Evolutionary conservation across 2,888 invertebrate genomes (phyloP), one percentile per base, ranked within the genome.

Genomic region (Volucella inflata): DNA sequence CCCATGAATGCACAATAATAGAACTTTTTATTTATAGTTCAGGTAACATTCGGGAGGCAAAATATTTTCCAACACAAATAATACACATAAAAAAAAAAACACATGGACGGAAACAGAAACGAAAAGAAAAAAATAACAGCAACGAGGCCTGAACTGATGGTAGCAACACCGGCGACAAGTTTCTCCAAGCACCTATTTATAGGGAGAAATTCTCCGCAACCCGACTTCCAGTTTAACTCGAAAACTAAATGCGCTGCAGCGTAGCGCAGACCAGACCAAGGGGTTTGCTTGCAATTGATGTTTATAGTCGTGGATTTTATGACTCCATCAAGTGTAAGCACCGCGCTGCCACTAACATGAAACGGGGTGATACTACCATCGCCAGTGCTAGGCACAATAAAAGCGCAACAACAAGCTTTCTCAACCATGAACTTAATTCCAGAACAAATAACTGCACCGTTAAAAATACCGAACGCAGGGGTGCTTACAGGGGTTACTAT

Each of bases 21-120:
- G 67, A 85, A 85, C 72, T 85, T 85, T 85, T 85, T 85, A 77
- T 85, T 85, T 85, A 85, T 81, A 81, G 81, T 80, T 72, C 85
- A 85, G 85, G 85, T 81, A 77, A 68, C 67, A 72, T 62, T 84
- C 17, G 60, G 46, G 67, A 55, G 57, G 16, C 67, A 75, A 80
- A 80, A 76, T 80, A 67, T 80, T 72, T 76, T 62, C 76, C 84
- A 79, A 84, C 79, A 75, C 64, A 51, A 36, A 42, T 65, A 42
- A 42, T 44, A 57, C 36, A 17, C 36, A 59, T 16, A 48, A 14
- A 65, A 48, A 42, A 48, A 10, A 59, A 67, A 84, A 48, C 44
- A 75, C 59, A 46, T 36, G 59, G 76, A 76, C 71, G 75, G 68
- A 76, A 80, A 81, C 50, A 71, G 59, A 48, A 76, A 68, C 11